These are phyloP conservation scores for Gnatocerus cornutus DNA, from an alignment of 2,888 invertebrate genomes.

Conservation along the genomic window DNA sequence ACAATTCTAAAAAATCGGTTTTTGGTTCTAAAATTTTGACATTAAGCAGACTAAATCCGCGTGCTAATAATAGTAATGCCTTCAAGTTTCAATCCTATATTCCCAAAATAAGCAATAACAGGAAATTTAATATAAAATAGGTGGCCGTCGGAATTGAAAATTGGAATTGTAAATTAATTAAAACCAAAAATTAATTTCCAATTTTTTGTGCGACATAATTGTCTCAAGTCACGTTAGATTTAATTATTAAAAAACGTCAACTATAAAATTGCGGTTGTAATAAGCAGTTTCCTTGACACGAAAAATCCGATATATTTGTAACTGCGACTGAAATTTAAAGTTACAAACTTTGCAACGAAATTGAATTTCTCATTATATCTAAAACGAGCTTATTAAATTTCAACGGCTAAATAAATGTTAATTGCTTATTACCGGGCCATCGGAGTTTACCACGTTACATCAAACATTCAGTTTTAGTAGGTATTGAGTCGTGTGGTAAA, in stretches of 20 bases:
- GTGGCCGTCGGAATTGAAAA: too few species aligned
- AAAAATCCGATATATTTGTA: constrained; percentile 35
- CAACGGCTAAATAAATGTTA: constrained; percentile 15
- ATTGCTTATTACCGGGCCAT: not conserved
- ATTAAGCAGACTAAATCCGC: too few species aligned
- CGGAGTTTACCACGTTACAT: too few species aligned
- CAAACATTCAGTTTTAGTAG: constrained; percentile 5
- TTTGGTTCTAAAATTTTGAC: too few species aligned
- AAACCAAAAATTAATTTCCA: constrained; percentile 36
- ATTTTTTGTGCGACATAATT: constrained; percentile 35
- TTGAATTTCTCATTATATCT: not conserved
- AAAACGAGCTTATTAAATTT: constrained; percentile 13
- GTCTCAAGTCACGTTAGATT: constrained; percentile 33
- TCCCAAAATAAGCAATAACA: too few species aligned
- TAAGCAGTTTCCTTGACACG: constrained; percentile 30
- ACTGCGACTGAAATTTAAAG: constrained; percentile 22
- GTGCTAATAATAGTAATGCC: too few species aligned
- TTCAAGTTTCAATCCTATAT: too few species aligned
- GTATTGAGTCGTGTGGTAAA: constrained; percentile 24
- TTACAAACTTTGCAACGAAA: constrained; percentile 19
- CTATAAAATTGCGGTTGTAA: constrained; percentile 28
- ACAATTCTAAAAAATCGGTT: too few species aligned
- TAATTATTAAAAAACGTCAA: constrained; percentile 25
- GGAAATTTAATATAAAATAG: too few species aligned
- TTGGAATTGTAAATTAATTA: too few species aligned